Conservation (phyloP, 2,797 vertebrate genomes). For the Gymnocypris eckloni region DNA sequence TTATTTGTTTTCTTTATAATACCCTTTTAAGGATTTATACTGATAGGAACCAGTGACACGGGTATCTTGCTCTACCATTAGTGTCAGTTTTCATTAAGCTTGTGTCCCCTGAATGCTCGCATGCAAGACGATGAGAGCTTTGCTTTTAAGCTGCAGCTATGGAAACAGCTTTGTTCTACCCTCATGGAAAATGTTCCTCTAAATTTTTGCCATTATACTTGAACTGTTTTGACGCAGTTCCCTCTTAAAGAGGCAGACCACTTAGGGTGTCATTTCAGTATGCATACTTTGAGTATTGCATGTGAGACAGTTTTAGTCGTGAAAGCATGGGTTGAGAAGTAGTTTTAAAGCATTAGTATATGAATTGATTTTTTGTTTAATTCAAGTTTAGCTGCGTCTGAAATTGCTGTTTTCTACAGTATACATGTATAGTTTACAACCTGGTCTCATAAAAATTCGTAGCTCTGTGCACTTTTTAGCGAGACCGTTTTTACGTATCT, state of each 20-base stretch:
- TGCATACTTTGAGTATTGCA: neutral
- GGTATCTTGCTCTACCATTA: conserved; percentile 54
- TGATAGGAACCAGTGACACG: conserved; percentile 42
- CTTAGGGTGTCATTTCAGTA: neutral
- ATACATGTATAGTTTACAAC: neutral
- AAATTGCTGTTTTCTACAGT: neutral
- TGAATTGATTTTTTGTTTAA: neutral
- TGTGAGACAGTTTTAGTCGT: conserved; percentile 17
- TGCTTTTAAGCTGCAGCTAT: conserved; percentile 62
- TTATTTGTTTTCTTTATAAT: conserved; percentile 13
- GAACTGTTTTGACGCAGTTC: conserved; percentile 20
- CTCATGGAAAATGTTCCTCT: conserved; percentile 56
- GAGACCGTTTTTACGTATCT: no score
- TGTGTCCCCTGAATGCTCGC: conserved; percentile 54
- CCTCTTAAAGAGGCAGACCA: conserved; percentile 1
- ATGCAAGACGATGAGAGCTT: conserved; percentile 54
- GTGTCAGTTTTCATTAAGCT: conserved; percentile 64
- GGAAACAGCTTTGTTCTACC: conserved; percentile 63
- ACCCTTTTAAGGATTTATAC: conserved; percentile 38
- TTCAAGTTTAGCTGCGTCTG: neutral
- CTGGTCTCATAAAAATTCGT: no score
- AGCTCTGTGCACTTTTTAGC: no score
- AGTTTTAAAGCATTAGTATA: neutral
- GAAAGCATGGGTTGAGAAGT: neutral
- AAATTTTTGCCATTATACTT: conserved; percentile 47